Base-by-base conservation (phyloP, 2,888 invertebrate genomes). In the Drosophila cracens region DNA sequence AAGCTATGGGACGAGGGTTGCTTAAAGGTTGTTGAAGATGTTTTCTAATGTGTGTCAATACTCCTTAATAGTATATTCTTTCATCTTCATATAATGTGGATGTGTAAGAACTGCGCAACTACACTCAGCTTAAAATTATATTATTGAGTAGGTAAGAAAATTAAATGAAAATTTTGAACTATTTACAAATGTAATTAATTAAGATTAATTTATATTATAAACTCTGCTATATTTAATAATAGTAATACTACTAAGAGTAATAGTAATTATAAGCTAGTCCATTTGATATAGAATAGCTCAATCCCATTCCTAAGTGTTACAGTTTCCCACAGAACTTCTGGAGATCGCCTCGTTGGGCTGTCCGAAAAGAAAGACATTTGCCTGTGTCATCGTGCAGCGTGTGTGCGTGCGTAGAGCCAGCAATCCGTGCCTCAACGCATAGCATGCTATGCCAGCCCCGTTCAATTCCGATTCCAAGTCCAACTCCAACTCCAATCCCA, bases 281-380 rank as follows among this genome's bases (percentile, higher is more conserved):
- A 31, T n/a, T 31, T 13, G 1, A 31, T 7, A 2, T 21, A 31
- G 4, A 10, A 52, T 13, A 52, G 4, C 52, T 33, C 1, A 46
- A 46, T n/a, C 3, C 4, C 7, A 21, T n/a, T 21, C 51, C 2
- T 6, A 40, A 13, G 16, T 40, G 33, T 21, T 34, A 2, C 16
- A 59, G 18, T 52, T 61, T 71, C 51, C 49, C 29, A 64, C 58
- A 4, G 25, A 74, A 79, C 49, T n/a, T n/a, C 11, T 57, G 0
- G 8, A 40, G 34, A 71, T 2, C 11, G 46, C 83, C 89, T 83
- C 84, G 87, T 11, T 49, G 33, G 49, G 46, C 57, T 49, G 67
- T 27, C 78, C 51, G 76, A 64, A 88, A 86, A 90, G 84, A 89
- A 89, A 86, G 90, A 86, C 85, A 86, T 86, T 86, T 86, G 89